A percentile compares a stretch with the other conserved stretches of the same genome.
phyloP scores from a whole-genome alignment of 2,797 vertebrate genomes.

The Catostomus latipinnis region DNA sequence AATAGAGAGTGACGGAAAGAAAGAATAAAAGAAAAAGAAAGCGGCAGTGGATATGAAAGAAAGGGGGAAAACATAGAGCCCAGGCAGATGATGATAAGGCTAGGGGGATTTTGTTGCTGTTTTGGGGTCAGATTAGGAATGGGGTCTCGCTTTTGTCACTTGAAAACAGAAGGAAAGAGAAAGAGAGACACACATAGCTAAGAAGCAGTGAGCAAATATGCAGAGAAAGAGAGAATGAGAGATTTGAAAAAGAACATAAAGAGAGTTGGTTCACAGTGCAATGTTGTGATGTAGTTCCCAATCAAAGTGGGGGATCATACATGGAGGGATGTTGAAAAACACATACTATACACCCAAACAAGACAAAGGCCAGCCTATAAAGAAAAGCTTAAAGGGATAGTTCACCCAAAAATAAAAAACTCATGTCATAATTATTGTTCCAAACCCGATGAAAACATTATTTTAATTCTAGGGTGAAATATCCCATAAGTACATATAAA shows the following conservation, averaged over 20 bases:
- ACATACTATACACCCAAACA: constrained; percentile 17
- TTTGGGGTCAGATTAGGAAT: constrained; percentile 55
- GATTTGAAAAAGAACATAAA: constrained; percentile 22
- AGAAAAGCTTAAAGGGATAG: neutral
- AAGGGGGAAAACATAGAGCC: constrained; percentile 48
- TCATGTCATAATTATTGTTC: neutral
- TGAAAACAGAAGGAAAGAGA: constrained; percentile 22
- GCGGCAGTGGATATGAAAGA: constrained; percentile 41
- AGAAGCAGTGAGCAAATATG: constrained; percentile 34
- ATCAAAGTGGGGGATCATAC: constrained; percentile 63
- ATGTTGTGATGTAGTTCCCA: constrained; percentile 66
- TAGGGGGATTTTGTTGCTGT: constrained; percentile 44
- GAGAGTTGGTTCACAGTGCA: constrained; percentile 25
- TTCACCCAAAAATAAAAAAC: constrained; percentile 34
- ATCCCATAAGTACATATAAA: too few species aligned
- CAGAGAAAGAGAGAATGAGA: constrained; percentile 32
- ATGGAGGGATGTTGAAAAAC: constrained; percentile 66
- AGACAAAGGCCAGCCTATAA: neutral
- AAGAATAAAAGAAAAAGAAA: constrained; percentile 36
- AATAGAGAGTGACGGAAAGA: constrained; percentile 52
- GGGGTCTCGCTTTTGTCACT: constrained; percentile 55
- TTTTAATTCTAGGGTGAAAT: too few species aligned
- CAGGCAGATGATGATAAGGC: constrained; percentile 55
- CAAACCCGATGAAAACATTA: neutral
- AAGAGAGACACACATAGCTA: constrained; percentile 38